These are phyloP conservation scores for Epinotia ramella DNA, from an alignment of 2,888 invertebrate species.

Conservation along the genomic window DNA sequence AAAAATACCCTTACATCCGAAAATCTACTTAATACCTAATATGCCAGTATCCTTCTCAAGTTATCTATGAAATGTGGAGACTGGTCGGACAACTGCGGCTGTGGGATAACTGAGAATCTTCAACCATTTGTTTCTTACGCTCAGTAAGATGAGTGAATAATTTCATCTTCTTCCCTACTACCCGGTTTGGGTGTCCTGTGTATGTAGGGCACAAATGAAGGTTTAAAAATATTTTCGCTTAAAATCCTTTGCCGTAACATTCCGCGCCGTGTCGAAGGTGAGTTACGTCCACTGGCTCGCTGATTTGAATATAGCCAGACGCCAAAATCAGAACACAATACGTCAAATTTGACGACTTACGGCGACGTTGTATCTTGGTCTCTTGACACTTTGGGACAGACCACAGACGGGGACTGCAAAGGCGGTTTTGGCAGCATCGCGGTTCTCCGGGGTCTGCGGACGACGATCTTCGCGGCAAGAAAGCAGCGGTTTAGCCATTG, in stretches of 20 bases:
- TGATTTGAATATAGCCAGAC: constrained; percentile 33
- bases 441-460: neutral
- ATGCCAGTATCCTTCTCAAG: neutral
- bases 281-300: constrained; percentile 14
- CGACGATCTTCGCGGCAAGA: neutral
- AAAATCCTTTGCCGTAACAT: constrained; percentile 7
- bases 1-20: neutral
- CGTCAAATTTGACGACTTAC: neutral
- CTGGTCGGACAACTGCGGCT: neutral
- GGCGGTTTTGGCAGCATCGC: neutral
- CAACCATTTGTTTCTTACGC: neutral
- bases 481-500: neutral
- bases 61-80: neutral
- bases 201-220: neutral
- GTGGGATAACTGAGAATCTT: neutral
- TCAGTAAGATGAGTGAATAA: neutral
- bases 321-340: neutral
- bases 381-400: neutral
- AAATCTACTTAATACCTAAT: neutral
- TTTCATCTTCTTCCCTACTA: neutral
- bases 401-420: neutral
- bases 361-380: neutral
- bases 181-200: too few species aligned
- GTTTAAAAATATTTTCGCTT: neutral
- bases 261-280: neutral